Evolutionary conservation across 2,888 invertebrate genomes (phyloP), one percentile per base, ranked within the genome.

Genomic region (Hirtodrosophila confusa): DNA sequence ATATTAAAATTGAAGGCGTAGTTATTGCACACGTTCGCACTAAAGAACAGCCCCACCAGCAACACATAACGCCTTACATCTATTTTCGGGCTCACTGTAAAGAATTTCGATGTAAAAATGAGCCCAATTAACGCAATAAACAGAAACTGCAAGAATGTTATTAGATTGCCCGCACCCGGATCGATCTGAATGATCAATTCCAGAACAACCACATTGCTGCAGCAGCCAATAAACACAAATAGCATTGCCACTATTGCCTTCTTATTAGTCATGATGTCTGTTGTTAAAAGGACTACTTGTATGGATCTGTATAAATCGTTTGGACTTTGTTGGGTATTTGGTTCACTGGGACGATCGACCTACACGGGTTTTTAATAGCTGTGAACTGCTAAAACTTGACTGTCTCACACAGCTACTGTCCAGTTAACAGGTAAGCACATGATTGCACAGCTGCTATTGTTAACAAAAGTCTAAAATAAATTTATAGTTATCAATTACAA

Each of bases 1-100:
- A 99, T 98, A 90, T 98, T 97, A 89, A 97, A 99, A 90, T 96
- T 95, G 87, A 99, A 97, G 0, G 98, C 98, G 93, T 97, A 97
- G 91, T 99, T 99, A 89, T 97, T 97, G 65, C 96, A 95, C 0
- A 98, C 96, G 91, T 97, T 99, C 11, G 96, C 95, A 0, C 96
- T 92, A 92, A 98, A 98, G 92, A 98, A 99, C 92, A 98, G 95
- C 5, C 94, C 92, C 0, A 99, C 98, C 63, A 99, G 92, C 45
- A 95, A 91, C 7, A 95, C 89, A 90, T 99, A 99, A 80, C 96
- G 95, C 82, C 95, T 95, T 60, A 98, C 92, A 0, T 94, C 94
- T 80, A 96, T 95, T 51, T 93, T 93, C 48, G 96, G 94, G 86
- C 94, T 93, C 2, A 94, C 94, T 0, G 94, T 95, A 36, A 98